Evolutionary conservation across 2,113 vertebrate species (phyloP), one percentile per base, ranked within the genome.

Genomic region (Actinemys pallida): DNA sequence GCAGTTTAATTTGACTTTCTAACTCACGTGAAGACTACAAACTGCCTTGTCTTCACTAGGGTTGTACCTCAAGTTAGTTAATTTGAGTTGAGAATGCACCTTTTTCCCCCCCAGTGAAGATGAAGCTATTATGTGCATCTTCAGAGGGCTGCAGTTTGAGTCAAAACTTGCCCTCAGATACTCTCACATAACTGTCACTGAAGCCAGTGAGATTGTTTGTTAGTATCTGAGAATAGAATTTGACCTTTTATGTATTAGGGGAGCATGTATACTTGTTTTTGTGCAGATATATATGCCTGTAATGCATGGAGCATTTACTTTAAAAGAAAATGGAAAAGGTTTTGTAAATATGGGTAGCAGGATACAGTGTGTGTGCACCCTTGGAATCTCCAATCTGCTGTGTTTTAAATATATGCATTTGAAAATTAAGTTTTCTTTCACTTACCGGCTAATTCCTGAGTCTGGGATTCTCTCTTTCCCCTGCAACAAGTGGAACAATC

Each of bases 401-500:
- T 65, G 59, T 79, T 88, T 65, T 47, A 75, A 65, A 83, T 3
- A 39, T 35, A 6, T 42, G 16, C 20, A 2, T 52, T 42, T 82
- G 14, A 91, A 90, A 79, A 42, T 20, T 5, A 11, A 12, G 13
- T 20, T 0, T 0, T 4, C 3, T 92, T 78, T 84, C 57, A 25
- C 79, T 86, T 81, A 39, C 53, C 39, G 49, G 11, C 29, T 92
- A 59, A 53, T 56, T n/a, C 92, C 54, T 50, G 53, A 27, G 53
- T 49, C 53, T 86, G 54, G 45, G 65, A 4, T 69, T 88, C 16
- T 90, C 69, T 87, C 72, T 86, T 65, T 69, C 35, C 35, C 35
- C 35, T 20, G 31, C n/a, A 20, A 69, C 35, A n/a, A 69, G 35
- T 39, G 65, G 65, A 22, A 72, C 7, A 39, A 19, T 19, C n/a